Percentiles rank a stretch among this genome's conserved stretches.
phyloP scores from a whole-genome alignment of 2,113 vertebrate species.

The Sclerurus mexicanus region DNA sequence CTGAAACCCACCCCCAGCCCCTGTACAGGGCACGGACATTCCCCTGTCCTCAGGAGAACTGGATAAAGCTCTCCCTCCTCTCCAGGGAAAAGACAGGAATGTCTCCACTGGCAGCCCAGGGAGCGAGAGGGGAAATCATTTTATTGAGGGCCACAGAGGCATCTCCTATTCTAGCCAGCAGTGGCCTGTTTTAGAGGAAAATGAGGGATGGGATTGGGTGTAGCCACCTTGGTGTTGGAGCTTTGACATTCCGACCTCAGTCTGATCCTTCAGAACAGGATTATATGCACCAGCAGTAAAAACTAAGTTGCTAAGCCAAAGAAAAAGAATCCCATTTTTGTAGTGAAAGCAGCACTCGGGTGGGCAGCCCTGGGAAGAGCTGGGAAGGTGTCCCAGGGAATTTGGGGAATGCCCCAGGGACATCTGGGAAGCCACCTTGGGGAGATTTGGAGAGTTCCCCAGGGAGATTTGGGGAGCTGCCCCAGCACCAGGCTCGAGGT shows the following conservation, averaged over 20 bases:
- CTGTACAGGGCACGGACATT: too few relatives aligned
- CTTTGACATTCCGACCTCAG: background rate
- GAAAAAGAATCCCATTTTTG: background rate
- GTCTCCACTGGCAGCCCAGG: background rate
- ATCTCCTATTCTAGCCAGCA: background rate
- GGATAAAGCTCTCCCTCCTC: background rate
- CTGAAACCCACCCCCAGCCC: background rate
- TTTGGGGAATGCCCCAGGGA: background rate
- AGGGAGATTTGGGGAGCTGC: background rate
- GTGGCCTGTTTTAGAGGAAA: background rate
- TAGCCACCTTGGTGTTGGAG: accelerated
- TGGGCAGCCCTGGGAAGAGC: too few relatives aligned
- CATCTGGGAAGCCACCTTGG: too few relatives aligned
- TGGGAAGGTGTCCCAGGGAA: background rate
- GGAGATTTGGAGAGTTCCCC: too few relatives aligned
- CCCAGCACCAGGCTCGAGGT: background rate
- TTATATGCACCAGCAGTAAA: background rate
- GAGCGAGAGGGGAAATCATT: background rate
- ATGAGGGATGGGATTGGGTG: background rate
- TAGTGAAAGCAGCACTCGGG: background rate
- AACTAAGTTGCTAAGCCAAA: background rate
- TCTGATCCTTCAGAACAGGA: background rate
- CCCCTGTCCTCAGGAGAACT: background rate
- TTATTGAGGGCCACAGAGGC: background rate
- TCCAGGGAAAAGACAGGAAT: background rate